These are phyloP conservation scores for Trematomus loennbergii DNA, from an alignment of 2,113 vertebrate species.

Conservation along the genomic window DNA sequence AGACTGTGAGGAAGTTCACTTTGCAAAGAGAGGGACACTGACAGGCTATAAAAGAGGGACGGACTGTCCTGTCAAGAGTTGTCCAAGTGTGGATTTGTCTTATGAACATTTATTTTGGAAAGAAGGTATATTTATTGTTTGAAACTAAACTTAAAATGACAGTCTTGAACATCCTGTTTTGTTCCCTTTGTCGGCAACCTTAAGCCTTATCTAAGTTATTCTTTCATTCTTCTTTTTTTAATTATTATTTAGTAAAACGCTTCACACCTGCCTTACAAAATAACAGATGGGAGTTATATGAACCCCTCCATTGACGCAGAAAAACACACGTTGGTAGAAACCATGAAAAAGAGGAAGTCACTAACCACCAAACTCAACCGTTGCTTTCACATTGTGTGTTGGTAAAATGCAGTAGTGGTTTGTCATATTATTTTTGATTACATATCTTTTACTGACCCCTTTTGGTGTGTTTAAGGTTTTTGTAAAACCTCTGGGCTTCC, in stretches of 20 bases:
- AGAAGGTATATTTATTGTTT: not conserved
- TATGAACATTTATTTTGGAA: not conserved
- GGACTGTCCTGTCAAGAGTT: not conserved
- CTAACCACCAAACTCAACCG: constrained; percentile 7
- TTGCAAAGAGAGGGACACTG: constrained; percentile 24
- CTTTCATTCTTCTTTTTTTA: not conserved
- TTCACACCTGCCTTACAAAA: not conserved
- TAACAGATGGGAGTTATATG: not conserved
- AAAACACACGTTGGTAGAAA: constrained; percentile 3
- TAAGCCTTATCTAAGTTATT: not conserved
- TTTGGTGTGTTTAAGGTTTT: constrained; percentile 6
- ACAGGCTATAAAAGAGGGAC: not conserved
- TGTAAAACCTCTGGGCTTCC: not conserved
- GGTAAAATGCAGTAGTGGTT: not conserved
- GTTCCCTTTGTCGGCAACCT: too few species aligned
- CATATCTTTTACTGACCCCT: not conserved
- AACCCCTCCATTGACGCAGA: not conserved
- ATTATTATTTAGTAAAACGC: not conserved
- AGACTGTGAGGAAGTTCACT: constrained; percentile 12
- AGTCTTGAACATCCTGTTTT: too few species aligned
- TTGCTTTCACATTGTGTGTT: not conserved
- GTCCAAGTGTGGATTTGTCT: not conserved
- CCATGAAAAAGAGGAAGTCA: not conserved
- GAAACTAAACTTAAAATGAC: not conserved
- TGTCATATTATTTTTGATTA: not conserved